Conservation (phyloP, 2,797 vertebrate genomes). For the Xiphophorus birchmanni region DNA sequence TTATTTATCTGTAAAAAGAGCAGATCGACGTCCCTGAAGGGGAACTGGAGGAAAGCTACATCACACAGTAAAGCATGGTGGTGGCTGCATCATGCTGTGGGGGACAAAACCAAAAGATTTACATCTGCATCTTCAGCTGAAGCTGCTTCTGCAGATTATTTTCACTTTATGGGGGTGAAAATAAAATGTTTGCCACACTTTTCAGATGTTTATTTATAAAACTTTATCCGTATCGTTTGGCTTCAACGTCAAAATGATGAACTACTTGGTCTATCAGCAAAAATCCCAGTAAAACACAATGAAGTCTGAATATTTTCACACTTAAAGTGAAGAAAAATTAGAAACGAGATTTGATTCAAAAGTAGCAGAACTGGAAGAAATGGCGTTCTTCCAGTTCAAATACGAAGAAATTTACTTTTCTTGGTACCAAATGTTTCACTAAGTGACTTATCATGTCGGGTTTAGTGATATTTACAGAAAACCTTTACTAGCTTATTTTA, state of each 20-base stretch:
- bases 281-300: not conserved
- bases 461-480: too few relatives aligned
- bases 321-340: too few relatives aligned
- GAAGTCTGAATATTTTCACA: not conserved
- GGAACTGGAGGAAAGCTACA: not conserved
- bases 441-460: too few relatives aligned
- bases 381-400: not conserved
- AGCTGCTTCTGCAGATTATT: not conserved
- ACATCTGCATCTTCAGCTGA: not conserved
- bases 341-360: too few relatives aligned
- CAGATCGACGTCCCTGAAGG: not conserved
- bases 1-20: not conserved
- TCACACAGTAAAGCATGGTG: not conserved
- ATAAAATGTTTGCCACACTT: not conserved
- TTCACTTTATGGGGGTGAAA: not conserved
- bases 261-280: not conserved
- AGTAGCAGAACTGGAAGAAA: not conserved
- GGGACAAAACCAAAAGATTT: not conserved
- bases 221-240: not conserved
- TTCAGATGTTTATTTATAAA: not conserved
- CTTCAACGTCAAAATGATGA: not conserved
- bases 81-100: not conserved
- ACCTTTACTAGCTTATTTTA: too few relatives aligned
- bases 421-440: not conserved
- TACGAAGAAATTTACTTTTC: not conserved